phyloP scores from a whole-genome alignment of 2,113 vertebrate species.

The Orientallactaga bullata region DNA sequence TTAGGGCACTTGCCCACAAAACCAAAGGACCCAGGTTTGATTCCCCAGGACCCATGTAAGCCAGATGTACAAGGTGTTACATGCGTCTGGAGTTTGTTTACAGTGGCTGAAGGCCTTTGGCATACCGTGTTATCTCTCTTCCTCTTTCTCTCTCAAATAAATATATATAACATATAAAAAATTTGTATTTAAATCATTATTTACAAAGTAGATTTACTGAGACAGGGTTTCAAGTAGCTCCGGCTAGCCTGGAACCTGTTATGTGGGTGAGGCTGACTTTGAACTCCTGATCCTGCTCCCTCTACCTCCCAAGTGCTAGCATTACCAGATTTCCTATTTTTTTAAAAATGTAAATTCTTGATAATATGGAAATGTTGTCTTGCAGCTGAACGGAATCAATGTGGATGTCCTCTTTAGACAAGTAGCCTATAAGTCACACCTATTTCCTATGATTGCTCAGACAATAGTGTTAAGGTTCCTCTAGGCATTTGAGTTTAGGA shows the following conservation, averaged over 20 bases:
- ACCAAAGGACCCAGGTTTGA: too few species aligned
- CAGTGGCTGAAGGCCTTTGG: too few species aligned
- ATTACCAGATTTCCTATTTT: not conserved
- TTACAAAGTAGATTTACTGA: slow-evolving; percentile 39
- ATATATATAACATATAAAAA: too few species aligned
- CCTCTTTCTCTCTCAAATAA: too few species aligned
- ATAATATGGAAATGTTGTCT: not conserved
- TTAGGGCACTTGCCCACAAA: too few species aligned
- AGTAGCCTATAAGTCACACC: not conserved
- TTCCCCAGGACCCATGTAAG: too few species aligned
- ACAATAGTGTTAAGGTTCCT: not conserved
- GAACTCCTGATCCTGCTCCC: not conserved
- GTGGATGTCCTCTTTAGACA: slow-evolving; percentile 8
- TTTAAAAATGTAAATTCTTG: slow-evolving; percentile 7
- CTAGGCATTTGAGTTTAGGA: not conserved
- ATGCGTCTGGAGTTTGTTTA: too few species aligned
- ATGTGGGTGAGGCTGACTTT: not conserved
- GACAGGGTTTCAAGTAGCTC: not conserved
- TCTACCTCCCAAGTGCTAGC: not conserved
- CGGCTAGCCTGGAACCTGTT: not conserved
- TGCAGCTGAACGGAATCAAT: not conserved
- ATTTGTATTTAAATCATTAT: not conserved
- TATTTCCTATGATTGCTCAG: not conserved
- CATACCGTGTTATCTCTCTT: too few species aligned
- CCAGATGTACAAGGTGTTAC: too few species aligned